Evolutionary conservation across 1,140 invertebrate genomes (phyloP), one percentile per base, ranked within the genome.

Genomic region (Drosophila novamexicana): DNA sequence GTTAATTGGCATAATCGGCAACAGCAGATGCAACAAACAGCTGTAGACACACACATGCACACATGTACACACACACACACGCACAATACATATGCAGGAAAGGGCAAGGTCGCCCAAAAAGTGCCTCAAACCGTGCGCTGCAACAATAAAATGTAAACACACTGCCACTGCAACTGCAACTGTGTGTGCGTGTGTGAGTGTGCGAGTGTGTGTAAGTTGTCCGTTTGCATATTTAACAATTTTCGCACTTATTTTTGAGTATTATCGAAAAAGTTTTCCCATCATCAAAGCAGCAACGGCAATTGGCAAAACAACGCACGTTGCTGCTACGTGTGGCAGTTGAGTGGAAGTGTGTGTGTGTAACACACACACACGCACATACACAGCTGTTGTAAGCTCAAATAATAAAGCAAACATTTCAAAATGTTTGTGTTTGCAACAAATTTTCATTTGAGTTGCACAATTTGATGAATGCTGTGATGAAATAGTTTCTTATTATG

Each of bases 211-310:
- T 54, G 50, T 72, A 42, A 45, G 44, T 58, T 73, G 58, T 67
- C 65, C 72, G 65, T 75, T 69, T 79, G 71, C 76, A 82, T 79
- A 76, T 69, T 78, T 69, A 52, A 66, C 68, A 77, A 84, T 84
- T 88, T 81, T 88, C 84, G 84, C 84, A 89, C 80, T 88, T 88
- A 89, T 89, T 88, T 88, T 89, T 90, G 84, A 88, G 84, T 88
- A 88, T 88, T 88, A 88, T 88, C 84, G 84, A 89, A 89, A 88
- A 88, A 88, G 84, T 88, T 88, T 88, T 88, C 77, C 80, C 84
- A 88, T 88, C 84, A 88, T 75, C 84, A 77, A 78, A 81, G 57
- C 73, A 59, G 40, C 37, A 78, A 66, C 42, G 73, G 81, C 82
- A 80, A 89, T 88, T 88, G 79, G 83, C 79, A 58, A 88, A 79